These are phyloP conservation scores for Lepetodrilus schrolli DNA, from an alignment of 2,888 invertebrate species.

Conservation along the genomic window DNA sequence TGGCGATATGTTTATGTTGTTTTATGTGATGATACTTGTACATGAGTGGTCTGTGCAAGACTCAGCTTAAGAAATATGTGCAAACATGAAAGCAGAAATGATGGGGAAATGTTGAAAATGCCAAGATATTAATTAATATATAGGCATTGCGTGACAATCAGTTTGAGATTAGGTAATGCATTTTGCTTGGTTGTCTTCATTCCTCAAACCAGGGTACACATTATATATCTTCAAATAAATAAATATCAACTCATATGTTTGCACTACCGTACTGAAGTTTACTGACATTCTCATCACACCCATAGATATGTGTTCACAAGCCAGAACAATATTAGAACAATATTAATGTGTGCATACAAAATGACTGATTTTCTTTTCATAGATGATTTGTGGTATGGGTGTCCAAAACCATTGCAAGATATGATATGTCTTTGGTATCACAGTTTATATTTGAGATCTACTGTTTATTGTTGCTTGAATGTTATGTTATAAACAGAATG, in stretches of 20 bases:
- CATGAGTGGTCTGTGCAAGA: background rate
- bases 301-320: background rate
- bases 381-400: background rate
- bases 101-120: background rate
- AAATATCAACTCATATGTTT: too few species aligned
- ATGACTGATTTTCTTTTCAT: background rate
- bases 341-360: background rate
- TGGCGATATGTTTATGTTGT: too few species aligned
- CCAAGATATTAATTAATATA: background rate
- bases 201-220: background rate
- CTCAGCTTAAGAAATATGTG: background rate
- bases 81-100: background rate
- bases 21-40: background rate
- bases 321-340: background rate
- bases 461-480: constrained; percentile 5
- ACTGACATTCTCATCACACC: background rate
- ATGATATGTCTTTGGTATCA: background rate
- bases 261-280: too few species aligned
- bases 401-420: background rate
- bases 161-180: background rate
- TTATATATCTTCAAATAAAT: too few species aligned
- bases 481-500: background rate
- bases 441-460: background rate
- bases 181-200: background rate
- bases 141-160: background rate